These are phyloP conservation scores for Aeoliscus strigatus DNA, from an alignment of 2,797 vertebrate genomes.

Conservation along the genomic window DNA sequence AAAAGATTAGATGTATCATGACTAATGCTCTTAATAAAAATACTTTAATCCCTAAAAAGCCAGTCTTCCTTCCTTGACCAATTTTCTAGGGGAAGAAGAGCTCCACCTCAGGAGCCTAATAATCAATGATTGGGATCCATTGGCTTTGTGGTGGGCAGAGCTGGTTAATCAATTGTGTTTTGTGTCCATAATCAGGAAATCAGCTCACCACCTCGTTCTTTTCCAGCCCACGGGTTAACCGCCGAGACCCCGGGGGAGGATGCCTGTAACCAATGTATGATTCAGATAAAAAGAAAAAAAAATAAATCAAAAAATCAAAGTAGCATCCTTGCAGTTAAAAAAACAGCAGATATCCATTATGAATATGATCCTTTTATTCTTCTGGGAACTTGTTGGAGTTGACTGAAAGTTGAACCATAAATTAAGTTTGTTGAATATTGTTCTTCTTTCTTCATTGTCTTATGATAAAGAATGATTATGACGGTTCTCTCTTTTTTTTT, in stretches of 20 bases:
- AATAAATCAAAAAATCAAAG: background rate
- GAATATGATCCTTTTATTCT: too few species aligned
- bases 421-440: too few species aligned
- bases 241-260: too few species aligned
- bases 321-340: background rate
- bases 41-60: conserved; percentile 26
- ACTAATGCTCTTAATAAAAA: conserved; percentile 21
- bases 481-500: too few species aligned
- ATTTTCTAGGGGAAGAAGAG: conserved; percentile 8
- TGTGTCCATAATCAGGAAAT: conserved; percentile 25
- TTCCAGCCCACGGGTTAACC: too few species aligned
- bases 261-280: too few species aligned
- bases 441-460: too few species aligned
- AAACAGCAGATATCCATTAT: too few species aligned
- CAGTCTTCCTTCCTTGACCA: background rate
- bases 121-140: conserved; percentile 24
- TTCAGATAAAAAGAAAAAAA: background rate
- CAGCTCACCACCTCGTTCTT: background rate
- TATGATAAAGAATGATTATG: too few species aligned
- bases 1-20: conserved; percentile 12
- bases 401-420: too few species aligned
- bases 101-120: conserved; percentile 1
- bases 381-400: conserved; percentile 9
- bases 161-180: conserved; percentile 31
- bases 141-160: conserved; percentile 27